Percentiles rank a stretch among this genome's conserved stretches.
phyloP scores from a whole-genome alignment of 2,888 invertebrate genomes.

The Lithosia quadra region DNA sequence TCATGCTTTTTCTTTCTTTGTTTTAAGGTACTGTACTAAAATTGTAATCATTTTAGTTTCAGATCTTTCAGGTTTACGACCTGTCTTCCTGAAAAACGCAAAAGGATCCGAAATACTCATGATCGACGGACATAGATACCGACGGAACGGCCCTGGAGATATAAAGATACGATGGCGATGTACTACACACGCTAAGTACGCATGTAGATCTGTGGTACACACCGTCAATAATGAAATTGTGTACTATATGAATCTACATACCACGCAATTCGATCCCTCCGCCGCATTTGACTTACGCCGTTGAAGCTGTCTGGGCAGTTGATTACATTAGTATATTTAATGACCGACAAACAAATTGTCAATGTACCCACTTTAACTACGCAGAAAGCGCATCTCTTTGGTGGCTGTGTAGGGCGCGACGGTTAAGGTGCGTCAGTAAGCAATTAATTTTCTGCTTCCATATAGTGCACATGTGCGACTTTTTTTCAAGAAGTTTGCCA shows the following conservation, averaged over 20 bases:
- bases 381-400: too few relatives aligned
- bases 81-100: slow-evolving; percentile 40
- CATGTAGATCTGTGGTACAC: slow-evolving; percentile 55
- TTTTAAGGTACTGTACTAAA: too few relatives aligned
- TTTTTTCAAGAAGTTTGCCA: background rate
- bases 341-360: too few relatives aligned
- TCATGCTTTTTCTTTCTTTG: too few relatives aligned
- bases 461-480: too few relatives aligned
- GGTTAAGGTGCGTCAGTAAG: too few relatives aligned
- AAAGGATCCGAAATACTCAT: slow-evolving; percentile 53
- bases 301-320: background rate
- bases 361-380: too few relatives aligned
- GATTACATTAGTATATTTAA: too few relatives aligned
- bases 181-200: slow-evolving; percentile 55
- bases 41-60: background rate
- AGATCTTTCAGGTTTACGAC: slow-evolving; percentile 36
- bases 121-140: slow-evolving; percentile 51
- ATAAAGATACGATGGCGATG: slow-evolving; percentile 61
- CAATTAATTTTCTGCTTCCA: too few relatives aligned
- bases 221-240: slow-evolving; percentile 53
- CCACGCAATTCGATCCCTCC: slow-evolving; percentile 23
- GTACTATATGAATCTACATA: slow-evolving; percentile 57
- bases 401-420: too few relatives aligned
- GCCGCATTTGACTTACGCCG: background rate
- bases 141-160: slow-evolving; percentile 42